Evolutionary conservation across 2,797 vertebrate genomes (phyloP), one percentile per base, ranked within the genome.

Genomic region (Ctenosaura bakeri): DNA sequence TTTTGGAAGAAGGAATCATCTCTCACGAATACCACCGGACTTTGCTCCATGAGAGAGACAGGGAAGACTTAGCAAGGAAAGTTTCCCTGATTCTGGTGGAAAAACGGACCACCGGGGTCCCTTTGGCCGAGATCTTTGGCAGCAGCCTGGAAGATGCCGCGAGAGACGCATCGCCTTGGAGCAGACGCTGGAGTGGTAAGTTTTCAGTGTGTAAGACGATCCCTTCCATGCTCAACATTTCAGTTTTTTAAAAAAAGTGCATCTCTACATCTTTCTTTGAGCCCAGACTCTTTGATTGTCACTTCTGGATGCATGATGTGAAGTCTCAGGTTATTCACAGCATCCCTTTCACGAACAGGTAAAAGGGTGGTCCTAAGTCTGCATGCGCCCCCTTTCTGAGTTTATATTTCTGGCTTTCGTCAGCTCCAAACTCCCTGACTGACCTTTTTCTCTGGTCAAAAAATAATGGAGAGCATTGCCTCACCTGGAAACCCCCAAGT

Each of bases 21-120:
- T 98, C 98, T 0, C 91, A 94, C 83, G 96, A 97, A 56, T 98
- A 98, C 91, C 92, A 97, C 90, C 93, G 93, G 26, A 94, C 96
- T 13, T 94, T 98, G 73, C 92, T 96, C 66, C 90, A 32, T 0
- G 87, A 97, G 92, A 91, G 95, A 7, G 97, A 97, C 42, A 88
- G 69, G 0, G 98, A 98, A 50, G 96, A 97, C 56, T 92, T 97
- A 0, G 96, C 97, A 16, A 94, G 97, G 89, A 97, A 96, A 88
- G 96, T 98, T 64, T 95, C 97, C 8, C 92, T 98, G 35, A 97
- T 96, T 12, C 90, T 98, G 81, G 96, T 98, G 95, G 97, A 96
- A 93, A 97, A 97, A 84, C 96, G 94, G 94, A 95, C 97, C 64
- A 9, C 5, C 69, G 85, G 52, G 87, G 9, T 66, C 54, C 50